Conservation (phyloP, 2,888 invertebrate species). For the Drosophila pseudotalamancana region DNA sequence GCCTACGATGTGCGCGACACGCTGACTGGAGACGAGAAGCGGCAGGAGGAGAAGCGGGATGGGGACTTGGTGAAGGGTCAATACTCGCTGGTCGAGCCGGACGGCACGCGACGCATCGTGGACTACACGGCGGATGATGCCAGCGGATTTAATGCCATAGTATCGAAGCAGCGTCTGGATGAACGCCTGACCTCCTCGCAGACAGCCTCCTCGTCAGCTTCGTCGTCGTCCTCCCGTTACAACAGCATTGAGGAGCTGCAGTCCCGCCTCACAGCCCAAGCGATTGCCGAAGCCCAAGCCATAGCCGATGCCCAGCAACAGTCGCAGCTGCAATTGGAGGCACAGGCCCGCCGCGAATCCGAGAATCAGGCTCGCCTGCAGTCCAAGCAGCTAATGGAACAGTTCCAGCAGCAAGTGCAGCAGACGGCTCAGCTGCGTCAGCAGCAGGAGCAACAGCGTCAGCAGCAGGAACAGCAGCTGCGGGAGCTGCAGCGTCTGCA, state of each 20-base stretch:
- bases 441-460: constrained; percentile 68
- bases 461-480: constrained; percentile 65
- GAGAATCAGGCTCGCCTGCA: constrained; percentile 85
- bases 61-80: constrained; percentile 85
- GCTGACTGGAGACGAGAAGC: constrained; percentile 85
- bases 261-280: constrained; percentile 78
- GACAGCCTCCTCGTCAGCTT: constrained; percentile 11
- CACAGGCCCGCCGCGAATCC: constrained; percentile 86
- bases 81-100: constrained; percentile 85
- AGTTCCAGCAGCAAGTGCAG: constrained; percentile 82
- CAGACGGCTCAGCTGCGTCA: constrained; percentile 74
- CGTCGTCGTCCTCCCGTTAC: constrained; percentile 65
- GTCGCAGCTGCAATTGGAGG: constrained; percentile 84
- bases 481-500: constrained; percentile 75
- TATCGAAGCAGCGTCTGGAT: constrained; percentile 83
- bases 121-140: constrained; percentile 85
- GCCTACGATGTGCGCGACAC: constrained; percentile 85
- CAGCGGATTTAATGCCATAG: constrained; percentile 85
- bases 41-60: constrained; percentile 86
- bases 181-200: constrained; percentile 41
- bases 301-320: constrained; percentile 76
- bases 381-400: constrained; percentile 82
- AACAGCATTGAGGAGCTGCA: constrained; percentile 80
- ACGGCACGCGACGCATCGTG: constrained; percentile 85
- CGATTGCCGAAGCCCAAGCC: constrained; percentile 81